Percentiles rank a stretch among this genome's conserved stretches.
Conservation (phyloP, 2,888 invertebrate species). For the Proisotoma minuta region DNA sequence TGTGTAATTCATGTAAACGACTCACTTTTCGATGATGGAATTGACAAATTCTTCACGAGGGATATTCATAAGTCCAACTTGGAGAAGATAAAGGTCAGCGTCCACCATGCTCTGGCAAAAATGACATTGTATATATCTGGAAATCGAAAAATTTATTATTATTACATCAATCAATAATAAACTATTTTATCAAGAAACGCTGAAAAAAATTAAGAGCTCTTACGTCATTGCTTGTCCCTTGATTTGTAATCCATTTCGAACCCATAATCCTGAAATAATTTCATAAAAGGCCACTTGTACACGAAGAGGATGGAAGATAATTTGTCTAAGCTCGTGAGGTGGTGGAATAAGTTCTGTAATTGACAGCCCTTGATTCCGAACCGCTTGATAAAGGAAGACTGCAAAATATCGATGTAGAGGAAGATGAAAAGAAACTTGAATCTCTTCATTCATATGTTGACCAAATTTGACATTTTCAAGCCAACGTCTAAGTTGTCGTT, state of each 20-base stretch:
- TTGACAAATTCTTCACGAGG: conserved; percentile 79
- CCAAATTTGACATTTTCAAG: conserved; percentile 65
- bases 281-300: conserved; percentile 88
- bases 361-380: conserved; percentile 66
- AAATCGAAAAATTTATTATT: background rate
- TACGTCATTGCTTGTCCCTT: conserved; percentile 99
- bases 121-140: conserved; percentile 62
- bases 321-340: conserved; percentile 68
- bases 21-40: conserved; percentile 80
- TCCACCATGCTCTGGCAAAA: conserved; percentile 99
- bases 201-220: background rate
- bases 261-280: conserved; percentile 91
- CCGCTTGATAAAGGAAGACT: conserved; percentile 78
- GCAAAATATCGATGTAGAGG: conserved; percentile 93
- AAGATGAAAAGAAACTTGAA: conserved; percentile 91
- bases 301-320: conserved; percentile 75
- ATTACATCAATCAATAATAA: background rate
- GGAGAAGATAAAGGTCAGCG: conserved; percentile 90
- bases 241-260: conserved; percentile 93
- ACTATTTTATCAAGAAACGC: too few relatives aligned
- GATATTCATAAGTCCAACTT: conserved; percentile 65
- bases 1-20: background rate
- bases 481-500: conserved; percentile 79
- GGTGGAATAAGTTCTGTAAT: conserved; percentile 76
- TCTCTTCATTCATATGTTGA: conserved; percentile 59